phyloP scores from a whole-genome alignment of 2,888 invertebrate genomes.

The Nemotelus nigrinus region DNA sequence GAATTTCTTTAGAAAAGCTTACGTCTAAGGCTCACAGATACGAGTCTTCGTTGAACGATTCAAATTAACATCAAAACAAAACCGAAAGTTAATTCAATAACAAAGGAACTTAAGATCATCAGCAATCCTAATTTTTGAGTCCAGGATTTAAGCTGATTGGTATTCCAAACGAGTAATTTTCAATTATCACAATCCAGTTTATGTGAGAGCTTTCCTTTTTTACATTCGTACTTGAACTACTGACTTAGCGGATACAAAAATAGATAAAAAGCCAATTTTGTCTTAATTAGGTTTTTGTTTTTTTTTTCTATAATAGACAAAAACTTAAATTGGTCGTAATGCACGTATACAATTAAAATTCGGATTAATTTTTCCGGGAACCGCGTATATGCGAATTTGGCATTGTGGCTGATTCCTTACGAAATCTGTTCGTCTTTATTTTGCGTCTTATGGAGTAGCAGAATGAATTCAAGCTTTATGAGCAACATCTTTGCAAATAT shows the following conservation, averaged over 20 bases:
- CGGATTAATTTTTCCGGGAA: neutral
- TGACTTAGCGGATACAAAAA: too few species aligned
- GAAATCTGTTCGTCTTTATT: too few species aligned
- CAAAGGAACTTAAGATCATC: neutral
- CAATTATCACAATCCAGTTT: slow-evolving; percentile 4
- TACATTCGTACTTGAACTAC: neutral
- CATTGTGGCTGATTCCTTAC: neutral
- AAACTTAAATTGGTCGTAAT: slow-evolving; percentile 4
- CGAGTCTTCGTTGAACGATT: slow-evolving; percentile 30
- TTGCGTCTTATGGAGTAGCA: too few species aligned
- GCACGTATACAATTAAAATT: slow-evolving; percentile 37
- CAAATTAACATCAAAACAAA: slow-evolving; percentile 7
- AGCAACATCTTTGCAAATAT: too few species aligned
- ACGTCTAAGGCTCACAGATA: slow-evolving; percentile 40
- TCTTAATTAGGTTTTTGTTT: neutral
- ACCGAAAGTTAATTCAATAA: neutral
- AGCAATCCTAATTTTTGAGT: neutral
- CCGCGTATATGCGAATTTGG: neutral
- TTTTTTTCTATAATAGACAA: neutral
- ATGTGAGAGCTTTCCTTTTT: neutral
- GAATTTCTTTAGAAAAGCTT: slow-evolving; percentile 21
- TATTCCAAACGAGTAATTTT: neutral
- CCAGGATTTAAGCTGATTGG: neutral
- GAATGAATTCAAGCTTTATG: too few species aligned
- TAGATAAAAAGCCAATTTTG: too few species aligned